phyloP scores from a whole-genome alignment of 2,797 vertebrate genomes.

The Rhynchonycteris naso region DNA sequence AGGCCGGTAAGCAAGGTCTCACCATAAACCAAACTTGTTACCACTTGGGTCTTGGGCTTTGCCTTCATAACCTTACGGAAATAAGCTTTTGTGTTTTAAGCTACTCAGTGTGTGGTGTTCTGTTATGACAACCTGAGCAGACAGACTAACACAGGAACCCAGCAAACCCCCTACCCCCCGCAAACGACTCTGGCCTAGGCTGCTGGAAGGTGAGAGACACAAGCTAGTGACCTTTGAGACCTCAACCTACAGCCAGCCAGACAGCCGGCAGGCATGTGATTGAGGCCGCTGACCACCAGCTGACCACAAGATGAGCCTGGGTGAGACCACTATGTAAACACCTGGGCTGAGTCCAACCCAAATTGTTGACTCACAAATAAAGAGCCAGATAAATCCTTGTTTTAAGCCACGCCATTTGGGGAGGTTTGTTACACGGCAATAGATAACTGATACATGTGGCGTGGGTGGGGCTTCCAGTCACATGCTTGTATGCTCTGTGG shows the following conservation, averaged over 20 bases:
- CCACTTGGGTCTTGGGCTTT: not conserved
- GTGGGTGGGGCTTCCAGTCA: fast-evolving
- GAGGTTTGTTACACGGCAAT: not conserved
- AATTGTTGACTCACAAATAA: not conserved
- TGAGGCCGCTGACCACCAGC: not conserved
- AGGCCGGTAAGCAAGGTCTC: not conserved
- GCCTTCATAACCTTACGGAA: not conserved
- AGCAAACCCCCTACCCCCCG: not conserved
- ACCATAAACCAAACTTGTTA: not conserved
- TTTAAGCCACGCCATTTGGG: not conserved
- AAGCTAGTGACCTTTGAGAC: not conserved
- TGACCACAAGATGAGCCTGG: no score
- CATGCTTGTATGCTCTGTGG: not conserved
- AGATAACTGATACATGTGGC: fast-evolving
- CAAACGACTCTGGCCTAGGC: no score
- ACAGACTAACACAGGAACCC: not conserved
- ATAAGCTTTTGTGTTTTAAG: not conserved
- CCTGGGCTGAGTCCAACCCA: not conserved
- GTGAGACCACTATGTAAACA: not conserved
- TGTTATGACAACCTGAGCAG: not conserved
- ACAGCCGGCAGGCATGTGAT: not conserved
- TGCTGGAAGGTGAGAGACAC: not conserved
- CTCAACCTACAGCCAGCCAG: not conserved
- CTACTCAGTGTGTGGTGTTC: not conserved
- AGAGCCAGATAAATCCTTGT: not conserved